Evolutionary conservation across 2,113 vertebrate species (phyloP), one percentile per base, ranked within the genome.

Genomic region (Rafetus swinhoei): DNA sequence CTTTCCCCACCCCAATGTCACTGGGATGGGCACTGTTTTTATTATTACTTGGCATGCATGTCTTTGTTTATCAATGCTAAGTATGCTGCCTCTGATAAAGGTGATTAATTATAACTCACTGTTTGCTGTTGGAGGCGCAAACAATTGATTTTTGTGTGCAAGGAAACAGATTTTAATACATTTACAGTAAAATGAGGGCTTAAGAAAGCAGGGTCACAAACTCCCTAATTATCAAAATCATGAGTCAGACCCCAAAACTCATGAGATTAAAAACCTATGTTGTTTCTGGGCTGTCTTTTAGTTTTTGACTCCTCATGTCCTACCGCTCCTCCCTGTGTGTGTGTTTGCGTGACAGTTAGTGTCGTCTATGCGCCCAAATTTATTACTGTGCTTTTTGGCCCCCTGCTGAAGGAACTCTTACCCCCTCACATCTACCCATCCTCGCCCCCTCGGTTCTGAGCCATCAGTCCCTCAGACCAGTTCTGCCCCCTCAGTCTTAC

Each of bases 271-370:
- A 72, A 35, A 72, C 32, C 65, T 21, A 35, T 35, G 65, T 35
- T 72, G 65, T 10, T 72, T 72, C 35, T 35, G n/a, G 65, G 6
- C 18, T 21, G 62, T 35, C 65, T 69, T 69, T 35, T 69, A 35
- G 32, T 69, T 69, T 35, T 19, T 9, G 9, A 29, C 24, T 89
- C 55, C n/a, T 7, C 86, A 25, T 22, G 81, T 22, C 4, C 7
- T 1, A 3, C 88, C 10, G 1, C 3, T 82, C 15, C 11, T 92
- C 50, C 19, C 4, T 45, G 1, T 4, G 6, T 81, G 79, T 0
- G 0, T 22, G 65, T n/a, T 14, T 62, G 32, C 79, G 21, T n/a
- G 91, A 69, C 32, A 77, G 32, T 15, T 84, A 18, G 4, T 53
- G 11, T 83, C 54, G 82, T 24, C 18, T 1, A 81, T 80, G 93